Percentiles rank a stretch among this genome's conserved stretches.
These are phyloP conservation scores for Rostratula benghalensis DNA, from an alignment of 2,113 vertebrate genomes.

Conservation along the genomic window DNA sequence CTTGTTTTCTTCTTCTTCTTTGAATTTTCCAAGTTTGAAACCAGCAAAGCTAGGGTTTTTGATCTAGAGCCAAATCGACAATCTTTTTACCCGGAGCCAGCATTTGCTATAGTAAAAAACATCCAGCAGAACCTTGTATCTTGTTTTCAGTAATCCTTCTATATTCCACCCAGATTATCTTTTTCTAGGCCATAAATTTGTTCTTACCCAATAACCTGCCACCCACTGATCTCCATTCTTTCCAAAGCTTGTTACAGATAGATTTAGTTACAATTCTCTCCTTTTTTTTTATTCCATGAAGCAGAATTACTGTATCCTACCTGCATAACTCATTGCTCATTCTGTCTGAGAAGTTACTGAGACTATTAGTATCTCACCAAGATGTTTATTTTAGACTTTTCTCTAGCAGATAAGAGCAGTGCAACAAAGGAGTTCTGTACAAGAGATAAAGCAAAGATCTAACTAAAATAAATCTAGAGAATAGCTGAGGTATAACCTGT, in stretches of 20 bases:
- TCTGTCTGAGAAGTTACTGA: background rate
- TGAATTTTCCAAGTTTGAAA: constrained; percentile 13
- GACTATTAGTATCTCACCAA: constrained; percentile 15
- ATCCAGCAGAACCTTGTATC: constrained; percentile 4
- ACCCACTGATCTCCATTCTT: constrained; percentile 46
- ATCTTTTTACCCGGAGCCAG: constrained; percentile 17
- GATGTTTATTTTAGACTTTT: constrained; percentile 58
- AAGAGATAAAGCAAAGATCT: background rate
- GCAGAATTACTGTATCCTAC: constrained; percentile 9
- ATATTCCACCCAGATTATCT: constrained; percentile 42
- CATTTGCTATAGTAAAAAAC: background rate
- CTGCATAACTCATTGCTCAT: constrained; percentile 18
- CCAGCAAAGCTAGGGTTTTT: background rate
- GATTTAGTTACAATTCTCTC: constrained; percentile 55
- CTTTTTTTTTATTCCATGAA: background rate
- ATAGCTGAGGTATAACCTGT: background rate
- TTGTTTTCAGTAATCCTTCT: constrained; percentile 53
- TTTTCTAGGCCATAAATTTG: constrained; percentile 62
- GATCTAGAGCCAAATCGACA: background rate
- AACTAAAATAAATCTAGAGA: background rate
- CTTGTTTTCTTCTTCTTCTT: background rate
- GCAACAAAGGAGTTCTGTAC: background rate
- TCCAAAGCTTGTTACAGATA: constrained; percentile 48
- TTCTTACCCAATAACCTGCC: constrained; percentile 65
- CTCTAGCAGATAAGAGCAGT: constrained; percentile 49